Evolutionary conservation across 2,797 vertebrate genomes (phyloP), one percentile per base, ranked within the genome.

Genomic region (Acanthornis magna): DNA sequence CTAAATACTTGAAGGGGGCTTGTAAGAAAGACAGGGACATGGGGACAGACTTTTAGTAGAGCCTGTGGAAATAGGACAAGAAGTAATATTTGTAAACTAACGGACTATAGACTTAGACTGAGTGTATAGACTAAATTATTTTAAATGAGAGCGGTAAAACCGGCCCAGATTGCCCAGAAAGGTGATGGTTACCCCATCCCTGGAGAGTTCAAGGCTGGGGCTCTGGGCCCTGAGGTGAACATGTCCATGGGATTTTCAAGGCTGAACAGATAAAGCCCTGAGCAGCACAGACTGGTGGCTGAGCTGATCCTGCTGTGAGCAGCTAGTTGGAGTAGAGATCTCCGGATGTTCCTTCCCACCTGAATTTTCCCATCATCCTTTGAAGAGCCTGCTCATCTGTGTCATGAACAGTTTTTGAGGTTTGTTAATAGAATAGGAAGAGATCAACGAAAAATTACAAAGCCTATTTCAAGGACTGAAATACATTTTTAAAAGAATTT

Each of bases 181-280:
- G 6, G 20, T 7, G 7, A 32, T 30, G 27, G 34, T 10, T 51
- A 18, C 8, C 27, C 12, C 29, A 12, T 38, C 23, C 38, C 38
- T 72, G 30, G 9, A 51, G 5, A 5, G 11, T n/a, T 47, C 22
- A 47, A 53, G 43, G 4, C 1, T 2, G 1, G 13, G 14, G 3
- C 7, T 62, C 8, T 77, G 54, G 62, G 10, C 14, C 26, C 23
- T 47, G 27, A 17, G 8, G 1, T 12, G 13, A 77, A 58, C 45
- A 16, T 38, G 2, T 34, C 26, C 13, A 8, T 26, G n/a, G 5
- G 13, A 13, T 70, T 91, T 57, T 66, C 48, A 77, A 32, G 43
- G 20, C 8, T 4, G 2, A 48, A 5, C 18, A 16, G 42, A 27
- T 20, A 57, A 91, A 77, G 7, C 43, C 10, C 29, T 54, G 20